A percentile compares a stretch with the other conserved stretches of the same genome.
Evolutionary conservation across 2,797 vertebrate species (phyloP).

Genomic region (Catostomus latipinnis): DNA sequence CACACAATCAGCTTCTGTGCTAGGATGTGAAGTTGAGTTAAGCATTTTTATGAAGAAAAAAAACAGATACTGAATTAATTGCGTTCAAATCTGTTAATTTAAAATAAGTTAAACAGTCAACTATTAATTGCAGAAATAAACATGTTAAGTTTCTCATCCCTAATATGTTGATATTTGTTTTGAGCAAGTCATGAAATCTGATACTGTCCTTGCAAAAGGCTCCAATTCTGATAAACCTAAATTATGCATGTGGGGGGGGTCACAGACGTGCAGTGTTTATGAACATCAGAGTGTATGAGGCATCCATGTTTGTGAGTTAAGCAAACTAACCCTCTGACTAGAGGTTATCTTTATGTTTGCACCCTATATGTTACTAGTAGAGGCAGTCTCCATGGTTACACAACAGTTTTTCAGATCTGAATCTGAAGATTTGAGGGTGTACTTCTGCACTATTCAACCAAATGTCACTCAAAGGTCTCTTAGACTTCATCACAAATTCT

Average conservation of each 20-base stretch:
- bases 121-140: too few relatives aligned
- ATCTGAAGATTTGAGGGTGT: slow-evolving; percentile 52
- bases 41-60: too few relatives aligned
- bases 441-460: slow-evolving; percentile 25
- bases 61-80: too few relatives aligned
- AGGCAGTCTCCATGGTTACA: slow-evolving; percentile 70
- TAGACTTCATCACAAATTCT: not conserved
- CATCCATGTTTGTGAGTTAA: slow-evolving; percentile 7
- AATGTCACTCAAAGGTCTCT: not conserved
- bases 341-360: slow-evolving; percentile 20
- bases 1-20: too few relatives aligned
- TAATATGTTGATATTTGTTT: not conserved
- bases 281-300: not conserved
- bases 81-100: too few relatives aligned
- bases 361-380: slow-evolving; percentile 49
- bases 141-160: too few relatives aligned
- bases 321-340: not conserved
- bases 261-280: slow-evolving; percentile 22
- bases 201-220: slow-evolving; percentile 1
- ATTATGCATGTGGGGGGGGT: slow-evolving; percentile 33
- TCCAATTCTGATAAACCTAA: slow-evolving; percentile 36
- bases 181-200: slow-evolving; percentile 17
- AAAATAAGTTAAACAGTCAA: too few relatives aligned
- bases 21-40: too few relatives aligned
- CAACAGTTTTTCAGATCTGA: slow-evolving; percentile 45